Percentiles rank a stretch among this genome's conserved stretches.
Conservation (phyloP, 2,888 invertebrate species). For the Gymnocheta viridis region DNA sequence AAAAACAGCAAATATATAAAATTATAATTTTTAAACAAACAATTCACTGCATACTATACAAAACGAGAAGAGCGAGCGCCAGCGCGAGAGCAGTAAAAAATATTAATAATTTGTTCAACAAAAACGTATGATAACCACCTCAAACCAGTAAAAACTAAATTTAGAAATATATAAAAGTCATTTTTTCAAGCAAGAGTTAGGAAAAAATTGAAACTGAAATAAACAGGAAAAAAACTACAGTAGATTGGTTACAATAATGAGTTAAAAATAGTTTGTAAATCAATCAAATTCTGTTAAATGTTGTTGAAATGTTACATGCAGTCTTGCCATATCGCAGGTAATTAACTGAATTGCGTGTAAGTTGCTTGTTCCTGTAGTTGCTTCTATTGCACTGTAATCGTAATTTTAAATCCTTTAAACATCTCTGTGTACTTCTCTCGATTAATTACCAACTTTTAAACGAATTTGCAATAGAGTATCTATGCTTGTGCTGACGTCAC, state of each 20-base stretch:
- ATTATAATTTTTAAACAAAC: slow-evolving; percentile 5
- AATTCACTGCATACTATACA: background rate
- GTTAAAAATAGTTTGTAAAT: slow-evolving; percentile 32
- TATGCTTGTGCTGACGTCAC: too few relatives aligned
- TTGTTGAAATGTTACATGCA: slow-evolving; percentile 29
- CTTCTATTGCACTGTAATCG: too few relatives aligned
- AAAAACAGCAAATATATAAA: slow-evolving; percentile 15
- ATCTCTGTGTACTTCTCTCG: too few relatives aligned
- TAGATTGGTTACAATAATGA: slow-evolving; percentile 17
- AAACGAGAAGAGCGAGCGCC: slow-evolving; percentile 7
- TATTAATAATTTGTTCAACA: slow-evolving; percentile 45
- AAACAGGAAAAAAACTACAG: slow-evolving; percentile 50
- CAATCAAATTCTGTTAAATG: slow-evolving; percentile 22
- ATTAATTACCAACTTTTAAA: too few relatives aligned
- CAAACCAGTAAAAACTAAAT: slow-evolving; percentile 77
- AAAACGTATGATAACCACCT: slow-evolving; percentile 67
- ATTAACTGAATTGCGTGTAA: background rate
- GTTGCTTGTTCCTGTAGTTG: too few relatives aligned
- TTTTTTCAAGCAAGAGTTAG: slow-evolving; percentile 41
- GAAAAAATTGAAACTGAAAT: slow-evolving; percentile 41
- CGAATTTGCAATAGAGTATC: too few relatives aligned
- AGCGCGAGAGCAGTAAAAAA: slow-evolving; percentile 11
- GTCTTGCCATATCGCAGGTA: background rate
- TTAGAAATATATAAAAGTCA: slow-evolving; percentile 45
- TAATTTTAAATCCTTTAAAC: too few relatives aligned